Base-by-base conservation (phyloP, 30 jellyfish, hydroid and myxozoan species). In the Pelagia noctiluca region DNA sequence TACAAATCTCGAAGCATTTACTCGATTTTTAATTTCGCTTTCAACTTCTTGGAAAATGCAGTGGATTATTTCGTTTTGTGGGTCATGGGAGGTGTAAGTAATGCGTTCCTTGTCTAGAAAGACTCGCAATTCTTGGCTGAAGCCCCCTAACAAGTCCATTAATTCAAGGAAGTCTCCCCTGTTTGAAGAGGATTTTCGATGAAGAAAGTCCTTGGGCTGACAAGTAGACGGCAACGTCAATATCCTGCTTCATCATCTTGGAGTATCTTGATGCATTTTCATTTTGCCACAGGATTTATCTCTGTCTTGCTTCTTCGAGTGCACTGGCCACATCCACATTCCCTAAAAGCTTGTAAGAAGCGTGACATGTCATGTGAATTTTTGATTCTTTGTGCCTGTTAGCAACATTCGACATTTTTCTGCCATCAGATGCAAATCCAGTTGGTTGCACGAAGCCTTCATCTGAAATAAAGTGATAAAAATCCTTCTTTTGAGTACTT, bases 81-180 rank as follows among this genome's bases (percentile, higher is more conserved):
- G 85, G 10, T 73, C 85, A 23, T 73, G 73, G 8, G 80, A 73
- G 21, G 85, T 48, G 35, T 73, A 73, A 0, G 73, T 73, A 18
- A 73, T 29, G 4, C 26, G 28, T 73, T 73, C 85, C 49, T 73
- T 38, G 78, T 48, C 75, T 1, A 48, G 85, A 22, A 73, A 73
- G n/a, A 49, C 25, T 26, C 71, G 25, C 50, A 50, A 79, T 12
- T 75, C 63, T 30, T 53, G 52, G 23, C 64, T 23, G 34, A 48
- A 53, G 34, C n/a, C 50, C 35, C 75, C 85, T 24, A 73, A 46
- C 13, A 82, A 37, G 30, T 82, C 86, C 85, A 82, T 24, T 1
- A 68, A 57, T 54, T 82, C 85, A 21, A 70, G 66, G 37, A n/a
- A n/a, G n/a, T n/a, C n/a, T n/a, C n/a, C n/a, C n/a, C n/a, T n/a